phyloP scores from a whole-genome alignment of 2,113 vertebrate species.

The Chionomys nivalis region DNA sequence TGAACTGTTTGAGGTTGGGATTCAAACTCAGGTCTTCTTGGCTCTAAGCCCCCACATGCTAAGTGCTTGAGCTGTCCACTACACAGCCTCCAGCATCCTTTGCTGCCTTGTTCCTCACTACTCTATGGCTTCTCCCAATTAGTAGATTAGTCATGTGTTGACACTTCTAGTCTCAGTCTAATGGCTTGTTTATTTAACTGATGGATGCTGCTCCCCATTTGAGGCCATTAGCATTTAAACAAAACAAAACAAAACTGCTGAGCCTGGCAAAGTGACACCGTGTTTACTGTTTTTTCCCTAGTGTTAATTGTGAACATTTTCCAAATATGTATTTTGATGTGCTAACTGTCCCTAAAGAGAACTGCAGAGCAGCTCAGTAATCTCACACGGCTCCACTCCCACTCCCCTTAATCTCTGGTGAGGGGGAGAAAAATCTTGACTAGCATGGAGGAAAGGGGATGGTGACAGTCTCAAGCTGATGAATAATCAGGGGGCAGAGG shows the following conservation, averaged over 20 bases:
- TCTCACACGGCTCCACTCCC: constrained; percentile 25
- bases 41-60: not conserved
- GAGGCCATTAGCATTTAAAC: constrained; percentile 81
- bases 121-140: constrained; percentile 71
- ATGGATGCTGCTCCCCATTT: constrained; percentile 81
- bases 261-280: constrained; percentile 78
- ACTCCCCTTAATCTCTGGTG: constrained; percentile 28
- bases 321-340: constrained; percentile 80
- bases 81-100: constrained; percentile 59
- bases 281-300: constrained; percentile 75
- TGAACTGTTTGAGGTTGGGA: constrained; percentile 1
- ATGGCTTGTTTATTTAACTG: constrained; percentile 83
- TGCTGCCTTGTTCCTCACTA: constrained; percentile 58
- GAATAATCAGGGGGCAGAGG: constrained; percentile 45
- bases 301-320: constrained; percentile 78
- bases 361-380: constrained; percentile 27
- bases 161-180: constrained; percentile 78
- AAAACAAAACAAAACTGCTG: constrained; percentile 82
- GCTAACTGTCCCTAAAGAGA: constrained; percentile 74
- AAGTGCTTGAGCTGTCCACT: not conserved
- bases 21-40: constrained; percentile 44
- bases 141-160: constrained; percentile 83
- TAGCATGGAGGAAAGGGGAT: constrained; percentile 19
- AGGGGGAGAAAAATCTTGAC: constrained; percentile 47
- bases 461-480: constrained; percentile 43